Conservation (phyloP, 1,140 invertebrate species). For the Trachymyrmex septentrionalis region DNA sequence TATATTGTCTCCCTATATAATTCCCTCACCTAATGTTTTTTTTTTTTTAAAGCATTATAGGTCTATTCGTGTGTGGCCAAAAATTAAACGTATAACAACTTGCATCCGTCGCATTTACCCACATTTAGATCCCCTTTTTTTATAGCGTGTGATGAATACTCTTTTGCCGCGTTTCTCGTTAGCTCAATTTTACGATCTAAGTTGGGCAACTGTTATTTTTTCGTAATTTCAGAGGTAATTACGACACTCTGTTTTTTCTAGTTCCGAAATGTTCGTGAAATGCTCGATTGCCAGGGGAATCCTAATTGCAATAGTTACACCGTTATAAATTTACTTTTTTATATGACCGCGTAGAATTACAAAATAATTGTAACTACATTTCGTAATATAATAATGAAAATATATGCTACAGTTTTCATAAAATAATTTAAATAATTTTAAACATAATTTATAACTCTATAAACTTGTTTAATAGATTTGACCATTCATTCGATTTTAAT, state of each 20-base stretch:
- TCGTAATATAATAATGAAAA: neutral
- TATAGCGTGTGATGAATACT: constrained; percentile 75
- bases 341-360: neutral
- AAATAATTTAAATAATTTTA: neutral
- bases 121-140: constrained; percentile 71
- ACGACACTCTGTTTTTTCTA: constrained; percentile 47
- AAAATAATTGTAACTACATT: neutral
- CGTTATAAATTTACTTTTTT: constrained; percentile 15
- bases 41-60: neutral
- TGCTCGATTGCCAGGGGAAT: neutral
- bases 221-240: constrained; percentile 77
- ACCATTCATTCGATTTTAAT: constrained; percentile 18
- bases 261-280: constrained; percentile 19
- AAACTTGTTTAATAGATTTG: neutral
- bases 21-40: constrained; percentile 4
- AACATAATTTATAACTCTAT: neutral
- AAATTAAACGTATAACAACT: constrained; percentile 80
- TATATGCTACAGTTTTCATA: neutral
- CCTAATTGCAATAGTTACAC: constrained; percentile 16
- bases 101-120: constrained; percentile 72
- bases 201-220: constrained; percentile 72
- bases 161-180: constrained; percentile 76
- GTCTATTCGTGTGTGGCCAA: constrained; percentile 73
- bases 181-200: constrained; percentile 82
- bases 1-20: neutral